These are phyloP conservation scores for Bovichtus diacanthus DNA, from an alignment of 2,797 vertebrate genomes.

Conservation along the genomic window DNA sequence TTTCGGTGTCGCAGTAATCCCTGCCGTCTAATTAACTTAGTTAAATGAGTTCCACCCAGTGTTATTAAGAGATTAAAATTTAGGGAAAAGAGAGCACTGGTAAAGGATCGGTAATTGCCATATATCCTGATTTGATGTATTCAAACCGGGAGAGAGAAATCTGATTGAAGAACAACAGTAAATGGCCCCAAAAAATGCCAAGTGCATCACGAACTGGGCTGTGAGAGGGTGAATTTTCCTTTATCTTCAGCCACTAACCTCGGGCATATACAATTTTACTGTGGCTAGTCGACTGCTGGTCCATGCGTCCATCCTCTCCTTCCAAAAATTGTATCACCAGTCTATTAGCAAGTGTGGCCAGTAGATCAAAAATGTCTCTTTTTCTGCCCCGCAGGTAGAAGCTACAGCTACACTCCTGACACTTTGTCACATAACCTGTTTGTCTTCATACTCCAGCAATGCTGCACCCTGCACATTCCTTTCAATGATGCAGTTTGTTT, in stretches of 20 bases:
- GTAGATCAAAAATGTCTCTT: background rate
- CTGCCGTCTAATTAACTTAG: too few species aligned
- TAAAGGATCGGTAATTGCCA: background rate
- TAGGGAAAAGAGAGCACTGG: background rate
- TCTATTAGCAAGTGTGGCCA: background rate
- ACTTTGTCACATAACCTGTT: conserved; percentile 48
- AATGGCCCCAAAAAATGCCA: background rate
- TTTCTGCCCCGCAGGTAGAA: background rate
- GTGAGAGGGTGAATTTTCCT: background rate
- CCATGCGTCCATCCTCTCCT: background rate
- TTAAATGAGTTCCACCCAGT: background rate
- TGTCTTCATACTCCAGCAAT: conserved; percentile 8
- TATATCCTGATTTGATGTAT: background rate
- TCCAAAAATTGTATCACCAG: background rate
- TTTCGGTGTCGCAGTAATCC: background rate
- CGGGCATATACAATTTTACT: too few species aligned
- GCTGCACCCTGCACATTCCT: conserved; percentile 4
- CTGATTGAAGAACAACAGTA: background rate
- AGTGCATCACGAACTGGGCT: background rate
- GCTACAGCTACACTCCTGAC: background rate
- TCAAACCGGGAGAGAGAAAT: background rate
- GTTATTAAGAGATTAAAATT: background rate
- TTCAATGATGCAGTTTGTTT: conserved; percentile 11
- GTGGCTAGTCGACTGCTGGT: background rate
- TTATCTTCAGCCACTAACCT: background rate